Base-by-base conservation (phyloP, 2,888 invertebrate species). In the Ophion ventricosus region DNA sequence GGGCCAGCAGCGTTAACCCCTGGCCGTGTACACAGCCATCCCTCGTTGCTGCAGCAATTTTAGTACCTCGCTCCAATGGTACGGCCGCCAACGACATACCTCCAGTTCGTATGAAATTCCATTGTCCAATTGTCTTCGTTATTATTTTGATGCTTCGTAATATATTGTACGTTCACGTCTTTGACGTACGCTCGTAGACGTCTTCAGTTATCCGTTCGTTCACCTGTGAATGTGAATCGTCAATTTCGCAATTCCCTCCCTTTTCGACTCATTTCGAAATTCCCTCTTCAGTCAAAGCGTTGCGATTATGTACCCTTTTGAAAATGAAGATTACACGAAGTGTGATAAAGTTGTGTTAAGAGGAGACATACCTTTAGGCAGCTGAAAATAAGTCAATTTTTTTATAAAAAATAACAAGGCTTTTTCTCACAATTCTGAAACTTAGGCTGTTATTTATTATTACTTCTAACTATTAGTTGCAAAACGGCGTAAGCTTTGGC, bases 61-160 rank as follows among this genome's bases (percentile, higher is more conserved):
- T 70, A 84, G 70, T 83, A 86, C 78, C 85, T 49, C 49, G 83
- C 81, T 81, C 86, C 78, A 87, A 87, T 86, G 86, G 86, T 87
- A 88, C 83, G 64, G 70, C 29, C 57, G 77, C 61, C 29, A 54
- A 82, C 76, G 79, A 82, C 80, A 78, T 84, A 73, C 69, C 73
- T 73, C 25, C 82, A 76, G 82, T 79, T 87, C 86, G 87, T 87
- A 86, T 83, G 86, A 88, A 88, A 89, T 88, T 88, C 87, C 84
- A 81, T 82, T 69, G 61, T 76, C 77, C 82, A 83, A 66, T 78
- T 79, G 67, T 84, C 84, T 84, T 84, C 59, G 75, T 80, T 66
- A 85, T 85, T 86, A 87, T 87, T 87, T 83, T 78, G 29, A 75
- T 72, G 78, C 63, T 73, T 25, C 25, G 5, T 43, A 54, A 25